Evolutionary conservation across 35 echinoderm and acorn worm genomes (phyloP), one percentile per base, ranked within the genome.

Genomic region (Eucidaris tribuloides): DNA sequence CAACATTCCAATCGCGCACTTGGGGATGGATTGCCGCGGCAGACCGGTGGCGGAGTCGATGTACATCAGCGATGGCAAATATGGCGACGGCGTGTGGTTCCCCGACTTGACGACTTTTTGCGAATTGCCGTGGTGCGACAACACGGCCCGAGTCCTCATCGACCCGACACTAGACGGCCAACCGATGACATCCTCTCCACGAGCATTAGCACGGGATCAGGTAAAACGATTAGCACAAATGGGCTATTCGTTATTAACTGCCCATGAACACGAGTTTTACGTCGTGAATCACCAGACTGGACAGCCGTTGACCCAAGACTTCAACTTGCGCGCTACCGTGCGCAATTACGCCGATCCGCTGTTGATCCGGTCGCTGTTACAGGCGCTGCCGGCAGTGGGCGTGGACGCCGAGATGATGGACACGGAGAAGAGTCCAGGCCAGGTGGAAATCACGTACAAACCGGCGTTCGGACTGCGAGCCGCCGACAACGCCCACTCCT

Each of bases 91-190:
- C 41, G 45, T 62, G 11, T 82, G 77, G 58, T 65, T 87, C 35
- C 94, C 94, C 2, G 94, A 97, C 76, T 46, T 97, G 2, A 78
- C 65, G 15, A 97, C 94, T 39, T 92, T 97, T 74, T 85, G 85
- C 34, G 55, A 34, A 24, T 46, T 94, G n/a, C 91, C 91, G 4
- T 94, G 86, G 91, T 50, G 36, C 25, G 35, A 46, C 5, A 42
- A 85, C 31, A 94, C 91, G 15, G 80, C 91, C 22, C 55, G 81
- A 29, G 70, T 94, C 29, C 42, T 85, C n/a, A 79, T 62, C 33
- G 76, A 84, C 14, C 79, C 84, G 19, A 66, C 64, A 22, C 46
- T 58, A 31, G 38, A 81, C 5, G 72, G 81, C 4, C 40, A 77
- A 18, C 25, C 71, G 32, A 48, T 76, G 5, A 11, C 74, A 23